Evolutionary conservation across 2,797 vertebrate genomes (phyloP), one percentile per base, ranked within the genome.

Genomic region (Myotis myotis): DNA sequence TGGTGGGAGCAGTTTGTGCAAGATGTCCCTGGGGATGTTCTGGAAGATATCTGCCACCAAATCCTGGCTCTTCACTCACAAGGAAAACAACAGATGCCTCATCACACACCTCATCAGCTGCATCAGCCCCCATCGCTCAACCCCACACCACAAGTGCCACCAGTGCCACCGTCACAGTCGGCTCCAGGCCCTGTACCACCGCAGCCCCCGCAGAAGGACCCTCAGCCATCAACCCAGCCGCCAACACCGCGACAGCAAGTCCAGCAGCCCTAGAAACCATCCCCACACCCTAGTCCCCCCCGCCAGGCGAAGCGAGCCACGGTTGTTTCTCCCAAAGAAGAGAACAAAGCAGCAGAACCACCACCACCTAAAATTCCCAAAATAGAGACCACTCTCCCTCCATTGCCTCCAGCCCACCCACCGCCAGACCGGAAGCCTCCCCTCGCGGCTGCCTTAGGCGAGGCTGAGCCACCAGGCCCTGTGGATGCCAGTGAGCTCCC

Each of bases 1-100:
- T 99, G 99, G 99, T 99, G 99, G 99, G 99, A 99, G 96, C 99
- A 99, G 97, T 99, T 99, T 97, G 99, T 99, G 36, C 99, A 99
- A 93, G 99, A 99, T 3, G 99, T 99, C n/a, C 99, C 99, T 0
- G 99, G 99, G 22, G 99, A 99, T 96, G 99, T 99, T 72, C 98
- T 99, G 36, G 99, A 99, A 99, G 99, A 99, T 86, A 99, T 99
- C 97, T 99, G 99, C 98, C 99, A 99, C 97, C 99, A 99, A 98
- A 99, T 99, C 98, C 98, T 99, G 98, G 99, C 99, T 94, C 98
- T 99, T 0, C 99, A 99, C 98, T 99, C 99, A 0, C 99, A 99
- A 97, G 99, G 99, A 60, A 99, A 99, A 96, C 99, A 99, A 87
- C 99, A 99, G 92, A 99, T 99, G 98, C 99, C 99, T 87, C 99